Evolutionary conservation across 1,140 invertebrate species (phyloP).

Genomic region (Hestina assimilis): DNA sequence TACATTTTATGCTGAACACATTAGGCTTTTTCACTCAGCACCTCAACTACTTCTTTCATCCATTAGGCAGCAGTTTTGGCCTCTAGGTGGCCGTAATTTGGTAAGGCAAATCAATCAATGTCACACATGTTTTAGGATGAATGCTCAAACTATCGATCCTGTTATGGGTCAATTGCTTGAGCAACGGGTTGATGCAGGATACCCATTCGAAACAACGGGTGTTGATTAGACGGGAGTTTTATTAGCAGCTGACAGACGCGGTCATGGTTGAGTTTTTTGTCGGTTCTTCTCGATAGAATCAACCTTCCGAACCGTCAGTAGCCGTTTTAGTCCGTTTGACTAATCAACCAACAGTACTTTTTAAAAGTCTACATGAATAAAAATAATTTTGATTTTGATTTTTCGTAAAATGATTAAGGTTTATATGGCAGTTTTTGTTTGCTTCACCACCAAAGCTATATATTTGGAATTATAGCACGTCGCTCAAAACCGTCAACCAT

Average conservation of each 20-base stretch:
- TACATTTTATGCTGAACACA: slow-evolving; percentile 7
- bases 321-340: too few species aligned
- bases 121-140: not conserved
- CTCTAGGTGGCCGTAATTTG: slow-evolving; percentile 9
- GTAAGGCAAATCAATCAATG: slow-evolving; percentile 1
- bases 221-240: not conserved
- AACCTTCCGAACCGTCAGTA: too few species aligned
- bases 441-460: not conserved
- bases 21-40: slow-evolving; percentile 4
- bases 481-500: not conserved
- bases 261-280: too few species aligned
- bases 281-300: too few species aligned
- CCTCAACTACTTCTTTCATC: slow-evolving; percentile 7
- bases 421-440: slow-evolving; percentile 1
- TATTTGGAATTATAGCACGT: slow-evolving; percentile 1
- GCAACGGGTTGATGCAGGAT: slow-evolving; percentile 1
- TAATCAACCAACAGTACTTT: too few species aligned
- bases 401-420: not conserved
- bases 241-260: not conserved
- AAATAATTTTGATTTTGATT: too few species aligned
- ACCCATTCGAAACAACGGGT: slow-evolving; percentile 1
- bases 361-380: too few species aligned
- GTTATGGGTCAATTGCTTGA: slow-evolving; percentile 1
- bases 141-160: not conserved
- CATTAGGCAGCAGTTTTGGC: slow-evolving; percentile 6